A percentile compares a stretch with the other conserved stretches of the same genome.
phyloP scores from a whole-genome alignment of 1,140 invertebrate genomes.

The Drosophila setifemur region DNA sequence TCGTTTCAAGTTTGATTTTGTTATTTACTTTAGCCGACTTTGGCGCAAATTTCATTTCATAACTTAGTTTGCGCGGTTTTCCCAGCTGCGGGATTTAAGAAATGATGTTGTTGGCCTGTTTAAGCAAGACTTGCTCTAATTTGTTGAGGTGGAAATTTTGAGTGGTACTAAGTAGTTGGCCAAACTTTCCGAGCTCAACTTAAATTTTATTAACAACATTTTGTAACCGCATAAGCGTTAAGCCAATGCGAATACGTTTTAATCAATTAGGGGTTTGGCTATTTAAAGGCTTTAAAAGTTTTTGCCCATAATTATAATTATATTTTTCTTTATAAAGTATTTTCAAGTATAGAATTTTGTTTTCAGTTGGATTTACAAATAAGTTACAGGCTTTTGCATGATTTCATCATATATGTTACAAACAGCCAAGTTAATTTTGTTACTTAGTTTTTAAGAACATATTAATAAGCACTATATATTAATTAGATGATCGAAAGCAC shows the following conservation, averaged over 20 bases:
- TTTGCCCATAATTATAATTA: too few species aligned
- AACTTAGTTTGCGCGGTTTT: constrained; percentile 50
- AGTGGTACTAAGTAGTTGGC: constrained; percentile 10
- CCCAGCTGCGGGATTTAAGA: constrained; percentile 29
- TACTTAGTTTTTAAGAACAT: not conserved
- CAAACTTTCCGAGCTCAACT: constrained; percentile 9
- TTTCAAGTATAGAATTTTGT: too few species aligned
- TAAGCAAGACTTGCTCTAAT: constrained; percentile 22
- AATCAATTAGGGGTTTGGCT: too few species aligned
- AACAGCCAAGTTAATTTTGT: too few species aligned
- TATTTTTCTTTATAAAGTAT: too few species aligned
- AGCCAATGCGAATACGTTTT: constrained; percentile 1
- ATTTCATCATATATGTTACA: too few species aligned
- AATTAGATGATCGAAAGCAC: too few species aligned
- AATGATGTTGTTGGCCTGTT: constrained; percentile 9
- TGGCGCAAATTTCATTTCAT: constrained; percentile 67
- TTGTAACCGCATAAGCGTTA: not conserved
- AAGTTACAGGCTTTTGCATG: too few species aligned
- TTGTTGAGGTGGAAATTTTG: constrained; percentile 24
- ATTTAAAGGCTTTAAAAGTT: too few species aligned
- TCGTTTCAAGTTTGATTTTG: constrained; percentile 29
- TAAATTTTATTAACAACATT: not conserved
- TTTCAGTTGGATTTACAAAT: not conserved
- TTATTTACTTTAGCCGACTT: constrained; percentile 47
- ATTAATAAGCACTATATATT: too few species aligned